A percentile compares a stretch with the other conserved stretches of the same genome.
Evolutionary conservation across 2,888 invertebrate genomes (phyloP).

Genomic region (Rhopalosiphum nymphaeae): DNA sequence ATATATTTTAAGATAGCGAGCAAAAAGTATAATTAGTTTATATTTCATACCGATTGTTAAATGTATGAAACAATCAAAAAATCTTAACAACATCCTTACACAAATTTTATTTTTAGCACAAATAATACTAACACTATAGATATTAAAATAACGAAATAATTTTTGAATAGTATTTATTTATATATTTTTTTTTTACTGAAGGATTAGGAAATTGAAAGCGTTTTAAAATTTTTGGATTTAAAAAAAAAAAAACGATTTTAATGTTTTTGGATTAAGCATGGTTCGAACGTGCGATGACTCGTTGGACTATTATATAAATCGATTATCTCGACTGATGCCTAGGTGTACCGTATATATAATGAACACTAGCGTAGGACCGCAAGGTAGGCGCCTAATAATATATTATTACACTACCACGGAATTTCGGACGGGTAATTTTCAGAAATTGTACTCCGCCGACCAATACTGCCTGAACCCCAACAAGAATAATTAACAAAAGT

Average conservation of each 20-base stretch:
- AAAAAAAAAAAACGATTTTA: not conserved
- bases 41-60: not conserved
- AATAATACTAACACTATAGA: not conserved
- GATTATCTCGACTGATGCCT: not conserved
- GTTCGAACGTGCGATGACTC: not conserved
- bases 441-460: not conserved
- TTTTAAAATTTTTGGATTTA: not conserved
- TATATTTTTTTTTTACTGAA: too few species aligned
- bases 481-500: conserved; percentile 23
- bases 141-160: not conserved
- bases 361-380: not conserved
- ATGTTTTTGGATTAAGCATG: not conserved
- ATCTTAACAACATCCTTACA: not conserved
- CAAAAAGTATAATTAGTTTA: not conserved
- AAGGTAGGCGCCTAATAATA: not conserved
- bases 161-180: not conserved
- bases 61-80: not conserved
- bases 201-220: not conserved
- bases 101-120: not conserved
- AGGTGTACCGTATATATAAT: not conserved
- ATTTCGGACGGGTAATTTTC: not conserved
- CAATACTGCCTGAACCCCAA: not conserved
- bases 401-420: not conserved
- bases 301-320: not conserved
- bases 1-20: not conserved